A percentile compares a stretch with the other conserved stretches of the same genome.
phyloP scores from a whole-genome alignment of 2,797 vertebrate genomes.

The Bradypodion ventrale region DNA sequence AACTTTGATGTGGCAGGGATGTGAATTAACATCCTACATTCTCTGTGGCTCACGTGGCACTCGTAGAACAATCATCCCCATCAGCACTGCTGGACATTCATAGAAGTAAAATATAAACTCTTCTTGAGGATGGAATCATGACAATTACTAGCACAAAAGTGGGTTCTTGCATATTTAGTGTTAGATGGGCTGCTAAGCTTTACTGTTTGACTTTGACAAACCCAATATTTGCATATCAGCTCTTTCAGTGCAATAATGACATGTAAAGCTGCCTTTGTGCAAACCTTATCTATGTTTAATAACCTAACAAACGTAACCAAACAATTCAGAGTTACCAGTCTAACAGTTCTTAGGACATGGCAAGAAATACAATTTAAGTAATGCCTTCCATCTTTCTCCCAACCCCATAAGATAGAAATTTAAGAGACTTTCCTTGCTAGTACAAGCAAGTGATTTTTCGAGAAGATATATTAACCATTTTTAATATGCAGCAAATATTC shows the following conservation, averaged over 20 bases:
- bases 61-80: not conserved
- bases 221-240: conserved; percentile 32
- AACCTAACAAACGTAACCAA: conserved; percentile 23
- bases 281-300: conserved; percentile 40
- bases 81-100: not conserved
- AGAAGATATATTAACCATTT: not conserved
- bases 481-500: not conserved
- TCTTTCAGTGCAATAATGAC: conserved; percentile 24
- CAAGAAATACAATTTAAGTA: conserved; percentile 16
- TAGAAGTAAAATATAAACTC: not conserved
- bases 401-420: not conserved
- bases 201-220: conserved; percentile 14
- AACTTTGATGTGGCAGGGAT: not conserved
- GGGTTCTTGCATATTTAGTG: not conserved
- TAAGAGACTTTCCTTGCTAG: not conserved
- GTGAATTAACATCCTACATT: not conserved
- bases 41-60: not conserved
- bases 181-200: conserved; percentile 1
- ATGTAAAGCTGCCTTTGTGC: conserved; percentile 20
- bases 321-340: conserved; percentile 3
- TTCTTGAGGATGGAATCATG: not conserved
- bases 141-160: not conserved
- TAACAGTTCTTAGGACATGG: not conserved
- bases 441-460: not conserved
- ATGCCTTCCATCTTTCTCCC: not conserved